Evolutionary conservation across 92 coral and sea anemone species (phyloP).

Genomic region (Bergia puertoricense): DNA sequence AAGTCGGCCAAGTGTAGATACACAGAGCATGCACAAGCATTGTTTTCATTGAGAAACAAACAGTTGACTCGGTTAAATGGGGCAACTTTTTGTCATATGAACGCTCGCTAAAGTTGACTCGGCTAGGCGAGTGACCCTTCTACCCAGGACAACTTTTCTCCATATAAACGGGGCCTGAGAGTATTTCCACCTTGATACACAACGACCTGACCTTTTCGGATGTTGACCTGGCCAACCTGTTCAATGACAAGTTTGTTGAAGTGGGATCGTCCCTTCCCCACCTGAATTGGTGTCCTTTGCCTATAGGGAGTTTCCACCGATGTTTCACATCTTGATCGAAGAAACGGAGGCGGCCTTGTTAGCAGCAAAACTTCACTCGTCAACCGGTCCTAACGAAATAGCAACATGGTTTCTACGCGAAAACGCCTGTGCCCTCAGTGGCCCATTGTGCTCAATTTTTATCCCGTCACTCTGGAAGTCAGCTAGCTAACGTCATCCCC

Average conservation of each 20-base stretch:
- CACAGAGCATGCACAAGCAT: too few species aligned
- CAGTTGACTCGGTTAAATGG: too few species aligned
- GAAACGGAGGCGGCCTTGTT: slow-evolving; percentile 45
- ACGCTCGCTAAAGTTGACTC: too few species aligned
- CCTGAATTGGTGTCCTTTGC: slow-evolving; percentile 26
- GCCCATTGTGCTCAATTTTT: slow-evolving; percentile 36
- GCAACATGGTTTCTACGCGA: slow-evolving; percentile 48
- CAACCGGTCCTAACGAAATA: slow-evolving; percentile 41
- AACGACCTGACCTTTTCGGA: slow-evolving; percentile 3
- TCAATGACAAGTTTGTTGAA: slow-evolving; percentile 38
- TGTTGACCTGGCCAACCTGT: slow-evolving; percentile 15
- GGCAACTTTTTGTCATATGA: too few species aligned
- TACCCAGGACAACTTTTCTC: too few species aligned
- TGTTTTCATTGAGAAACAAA: too few species aligned
- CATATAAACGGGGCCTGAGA: not conserved
- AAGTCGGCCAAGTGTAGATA: too few species aligned
- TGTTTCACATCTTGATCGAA: slow-evolving; percentile 37
- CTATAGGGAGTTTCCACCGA: slow-evolving; percentile 40
- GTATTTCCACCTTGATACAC: slow-evolving; percentile 25
- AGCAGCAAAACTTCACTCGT: slow-evolving; percentile 42
- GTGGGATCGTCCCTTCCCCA: slow-evolving; percentile 42
- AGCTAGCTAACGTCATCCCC: slow-evolving; percentile 36
- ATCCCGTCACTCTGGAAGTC: slow-evolving; percentile 44
- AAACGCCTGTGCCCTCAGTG: slow-evolving; percentile 35
- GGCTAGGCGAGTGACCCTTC: not conserved